Evolutionary conservation across 1,140 invertebrate species (phyloP).

Genomic region (Nephotettix cincticeps): DNA sequence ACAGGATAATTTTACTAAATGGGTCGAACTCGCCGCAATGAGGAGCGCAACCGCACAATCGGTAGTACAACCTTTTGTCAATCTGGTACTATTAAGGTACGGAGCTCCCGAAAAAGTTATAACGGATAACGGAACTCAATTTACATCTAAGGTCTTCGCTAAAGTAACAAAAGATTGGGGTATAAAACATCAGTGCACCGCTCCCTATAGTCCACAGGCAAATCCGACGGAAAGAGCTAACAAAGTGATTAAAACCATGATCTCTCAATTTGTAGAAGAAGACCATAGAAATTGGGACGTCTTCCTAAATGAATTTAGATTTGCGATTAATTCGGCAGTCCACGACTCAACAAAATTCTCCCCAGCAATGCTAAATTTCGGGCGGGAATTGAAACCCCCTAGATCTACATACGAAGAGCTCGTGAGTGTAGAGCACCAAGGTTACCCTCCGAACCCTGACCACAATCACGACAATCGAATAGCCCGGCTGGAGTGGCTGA

Average conservation of each 20-base stretch:
- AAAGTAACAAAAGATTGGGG: not conserved
- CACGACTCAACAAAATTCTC: conserved; percentile 45
- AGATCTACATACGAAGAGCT: too few species aligned
- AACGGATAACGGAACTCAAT: conserved; percentile 24
- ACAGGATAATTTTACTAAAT: conserved; percentile 47
- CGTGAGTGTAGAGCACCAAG: too few species aligned
- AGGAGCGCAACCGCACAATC: conserved; percentile 35
- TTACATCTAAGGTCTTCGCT: not conserved
- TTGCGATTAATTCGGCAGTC: conserved; percentile 48
- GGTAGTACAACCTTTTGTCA: not conserved
- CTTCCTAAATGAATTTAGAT: conserved; percentile 44
- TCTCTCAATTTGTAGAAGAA: conserved; percentile 44
- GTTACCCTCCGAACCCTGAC: too few species aligned
- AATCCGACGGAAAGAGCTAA: conserved; percentile 50
- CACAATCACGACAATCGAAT: too few species aligned
- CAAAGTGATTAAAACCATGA: too few species aligned
- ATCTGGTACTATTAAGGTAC: conserved; percentile 5
- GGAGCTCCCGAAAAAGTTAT: conserved; percentile 5
- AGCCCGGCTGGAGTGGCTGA: too few species aligned
- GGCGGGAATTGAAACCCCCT: conserved; percentile 44
- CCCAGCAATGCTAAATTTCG: conserved; percentile 46
- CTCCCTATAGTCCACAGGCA: conserved; percentile 46
- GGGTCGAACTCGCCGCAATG: conserved; percentile 42
- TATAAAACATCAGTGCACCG: not conserved
- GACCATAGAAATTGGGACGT: conserved; percentile 45